Conservation (phyloP, 2,888 invertebrate genomes). For the Philonicus albiceps region DNA sequence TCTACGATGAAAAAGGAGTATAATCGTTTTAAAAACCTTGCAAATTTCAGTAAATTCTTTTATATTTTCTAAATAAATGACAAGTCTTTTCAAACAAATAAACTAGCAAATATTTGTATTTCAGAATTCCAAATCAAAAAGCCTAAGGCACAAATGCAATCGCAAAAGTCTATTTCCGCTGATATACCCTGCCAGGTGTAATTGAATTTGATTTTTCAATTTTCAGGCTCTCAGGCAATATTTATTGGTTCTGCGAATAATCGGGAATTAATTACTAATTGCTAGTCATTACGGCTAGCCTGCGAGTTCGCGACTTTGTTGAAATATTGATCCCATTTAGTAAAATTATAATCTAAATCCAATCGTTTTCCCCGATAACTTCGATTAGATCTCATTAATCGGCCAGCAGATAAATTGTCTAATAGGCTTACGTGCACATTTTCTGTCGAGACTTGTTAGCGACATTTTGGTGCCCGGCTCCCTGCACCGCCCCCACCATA, state of each 20-base stretch:
- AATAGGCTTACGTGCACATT: constrained; percentile 43
- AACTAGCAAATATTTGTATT: not conserved
- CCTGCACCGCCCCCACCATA: not conserved
- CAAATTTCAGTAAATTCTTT: too few species aligned
- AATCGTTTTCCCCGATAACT: constrained; percentile 37
- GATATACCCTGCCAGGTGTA: not conserved
- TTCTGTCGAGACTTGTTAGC: constrained; percentile 41
- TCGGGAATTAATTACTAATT: constrained; percentile 10
- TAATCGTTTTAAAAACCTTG: too few species aligned
- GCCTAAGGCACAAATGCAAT: not conserved
- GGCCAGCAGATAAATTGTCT: constrained; percentile 43
- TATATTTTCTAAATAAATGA: not conserved
- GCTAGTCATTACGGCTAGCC: not conserved
- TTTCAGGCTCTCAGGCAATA: not conserved
- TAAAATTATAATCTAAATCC: constrained; percentile 21
- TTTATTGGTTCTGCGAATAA: not conserved
- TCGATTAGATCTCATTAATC: constrained; percentile 49
- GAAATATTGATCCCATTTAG: constrained; percentile 33
- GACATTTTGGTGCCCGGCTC: constrained; percentile 37
- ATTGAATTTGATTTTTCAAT: not conserved
- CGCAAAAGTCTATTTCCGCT: not conserved
- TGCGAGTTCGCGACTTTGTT: not conserved
- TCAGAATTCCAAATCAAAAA: not conserved
- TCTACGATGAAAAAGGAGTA: too few species aligned
- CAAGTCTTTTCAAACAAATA: too few species aligned